A percentile compares a stretch with the other conserved stretches of the same genome.
Evolutionary conservation across 2,888 invertebrate species (phyloP).

Genomic region (Brenthis hecate): DNA sequence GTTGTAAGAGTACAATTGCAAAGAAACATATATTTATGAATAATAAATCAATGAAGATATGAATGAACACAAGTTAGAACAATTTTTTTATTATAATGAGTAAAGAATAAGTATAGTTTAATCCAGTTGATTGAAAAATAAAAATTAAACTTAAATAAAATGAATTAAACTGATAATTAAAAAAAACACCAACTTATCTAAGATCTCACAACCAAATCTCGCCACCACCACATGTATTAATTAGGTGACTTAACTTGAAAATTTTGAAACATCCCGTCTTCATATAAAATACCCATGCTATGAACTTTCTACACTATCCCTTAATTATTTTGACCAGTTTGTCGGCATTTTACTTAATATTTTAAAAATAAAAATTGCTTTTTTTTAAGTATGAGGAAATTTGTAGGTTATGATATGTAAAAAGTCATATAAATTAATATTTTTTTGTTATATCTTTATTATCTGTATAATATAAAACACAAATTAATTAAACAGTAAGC

Average conservation of each 20-base stretch:
- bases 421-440: too few species aligned
- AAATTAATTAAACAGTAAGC: too few species aligned
- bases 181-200: constrained; percentile 3
- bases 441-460: too few species aligned
- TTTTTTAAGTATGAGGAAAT: neutral
- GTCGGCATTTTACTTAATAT: constrained; percentile 29
- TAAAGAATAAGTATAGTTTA: too few species aligned
- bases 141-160: too few species aligned
- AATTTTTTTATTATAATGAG: too few species aligned
- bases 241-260: constrained; percentile 30
- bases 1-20: neutral
- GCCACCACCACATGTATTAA: constrained; percentile 28
- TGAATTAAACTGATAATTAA: neutral
- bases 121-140: too few species aligned
- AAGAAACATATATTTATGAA: neutral
- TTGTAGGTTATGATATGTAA: too few species aligned
- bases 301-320: constrained; percentile 22
- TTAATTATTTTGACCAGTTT: constrained; percentile 16
- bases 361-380: neutral
- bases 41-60: too few species aligned
- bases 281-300: constrained; percentile 26
- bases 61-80: too few species aligned
- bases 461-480: too few species aligned
- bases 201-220: constrained; percentile 12
- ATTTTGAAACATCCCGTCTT: constrained; percentile 27